phyloP scores from a whole-genome alignment of 2,888 invertebrate species.

The Napeogenes inachia region DNA sequence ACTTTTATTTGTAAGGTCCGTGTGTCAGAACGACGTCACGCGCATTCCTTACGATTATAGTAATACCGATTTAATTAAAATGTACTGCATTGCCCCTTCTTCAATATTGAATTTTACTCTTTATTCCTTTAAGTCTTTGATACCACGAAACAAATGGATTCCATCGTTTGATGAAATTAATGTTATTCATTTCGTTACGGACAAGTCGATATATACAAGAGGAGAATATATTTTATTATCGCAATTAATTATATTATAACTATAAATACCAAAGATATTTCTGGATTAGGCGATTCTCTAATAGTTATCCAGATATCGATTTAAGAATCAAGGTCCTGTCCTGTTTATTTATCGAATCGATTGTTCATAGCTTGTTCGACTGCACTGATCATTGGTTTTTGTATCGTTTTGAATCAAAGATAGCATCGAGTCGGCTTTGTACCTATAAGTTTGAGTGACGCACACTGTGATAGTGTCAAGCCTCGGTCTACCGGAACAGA shows the following conservation, averaged over 20 bases:
- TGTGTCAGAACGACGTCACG: conserved; percentile 50
- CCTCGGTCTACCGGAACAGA: conserved; percentile 49
- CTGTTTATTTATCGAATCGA: conserved; percentile 15
- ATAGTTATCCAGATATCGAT: no score
- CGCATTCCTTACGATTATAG: conserved; percentile 72
- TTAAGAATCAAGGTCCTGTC: not conserved
- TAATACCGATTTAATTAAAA: conserved; percentile 76
- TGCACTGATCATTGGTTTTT: conserved; percentile 16
- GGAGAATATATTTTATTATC: no score
- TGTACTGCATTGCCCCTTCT: conserved; percentile 57
- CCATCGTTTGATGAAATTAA: conserved; percentile 34
- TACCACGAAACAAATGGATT: conserved; percentile 45
- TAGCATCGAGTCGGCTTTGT: conserved; percentile 22
- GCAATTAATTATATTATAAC: no score
- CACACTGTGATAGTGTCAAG: conserved; percentile 37
- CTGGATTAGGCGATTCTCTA: no score
- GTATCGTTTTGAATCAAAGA: conserved; percentile 12
- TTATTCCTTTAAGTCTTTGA: conserved; percentile 48
- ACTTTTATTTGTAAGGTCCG: conserved; percentile 16
- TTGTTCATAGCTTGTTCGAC: conserved; percentile 15
- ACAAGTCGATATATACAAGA: no score
- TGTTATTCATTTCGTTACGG: conserved; percentile 29
- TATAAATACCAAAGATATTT: no score
- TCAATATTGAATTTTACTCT: conserved; percentile 70
- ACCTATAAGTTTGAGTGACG: conserved; percentile 38